Conservation (phyloP, 2,888 invertebrate species). For the Cephus sareptanus region DNA sequence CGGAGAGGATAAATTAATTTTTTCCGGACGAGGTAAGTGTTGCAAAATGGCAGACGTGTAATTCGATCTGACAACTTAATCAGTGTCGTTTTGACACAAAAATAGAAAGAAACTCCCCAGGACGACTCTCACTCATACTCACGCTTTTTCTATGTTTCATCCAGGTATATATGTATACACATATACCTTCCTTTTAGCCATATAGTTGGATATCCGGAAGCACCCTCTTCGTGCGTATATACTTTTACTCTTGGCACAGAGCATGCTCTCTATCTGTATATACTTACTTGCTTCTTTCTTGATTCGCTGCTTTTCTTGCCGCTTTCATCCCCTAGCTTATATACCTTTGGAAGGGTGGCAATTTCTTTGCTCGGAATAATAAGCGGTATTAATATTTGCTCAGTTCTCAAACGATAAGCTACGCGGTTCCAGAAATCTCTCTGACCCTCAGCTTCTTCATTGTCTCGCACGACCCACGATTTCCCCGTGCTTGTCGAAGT, state of each 20-base stretch:
- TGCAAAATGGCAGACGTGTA: background rate
- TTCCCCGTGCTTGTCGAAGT: conserved; percentile 2
- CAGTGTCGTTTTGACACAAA: background rate
- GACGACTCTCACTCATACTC: background rate
- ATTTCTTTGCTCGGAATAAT: conserved; percentile 39
- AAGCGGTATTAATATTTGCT: conserved; percentile 47
- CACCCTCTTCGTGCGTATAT: background rate
- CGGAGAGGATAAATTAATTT: background rate
- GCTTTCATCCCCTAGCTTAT: background rate
- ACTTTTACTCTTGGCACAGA: background rate
- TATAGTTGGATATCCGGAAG: background rate
- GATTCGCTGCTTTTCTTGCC: background rate
- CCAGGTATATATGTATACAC: too few relatives aligned
- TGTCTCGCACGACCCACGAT: conserved; percentile 33
- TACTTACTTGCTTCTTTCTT: background rate
- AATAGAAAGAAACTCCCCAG: background rate
- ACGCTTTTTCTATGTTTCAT: background rate
- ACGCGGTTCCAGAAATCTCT: conserved; percentile 26
- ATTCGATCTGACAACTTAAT: background rate
- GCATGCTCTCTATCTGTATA: background rate
- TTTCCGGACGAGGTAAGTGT: background rate
- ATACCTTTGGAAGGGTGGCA: conserved; percentile 12
- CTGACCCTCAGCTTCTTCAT: conserved; percentile 27
- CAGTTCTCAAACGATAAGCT: conserved; percentile 41
- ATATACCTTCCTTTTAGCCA: background rate